These are phyloP conservation scores for Nothobranchius furzeri DNA, from an alignment of 2,113 vertebrate genomes.

Conservation along the genomic window DNA sequence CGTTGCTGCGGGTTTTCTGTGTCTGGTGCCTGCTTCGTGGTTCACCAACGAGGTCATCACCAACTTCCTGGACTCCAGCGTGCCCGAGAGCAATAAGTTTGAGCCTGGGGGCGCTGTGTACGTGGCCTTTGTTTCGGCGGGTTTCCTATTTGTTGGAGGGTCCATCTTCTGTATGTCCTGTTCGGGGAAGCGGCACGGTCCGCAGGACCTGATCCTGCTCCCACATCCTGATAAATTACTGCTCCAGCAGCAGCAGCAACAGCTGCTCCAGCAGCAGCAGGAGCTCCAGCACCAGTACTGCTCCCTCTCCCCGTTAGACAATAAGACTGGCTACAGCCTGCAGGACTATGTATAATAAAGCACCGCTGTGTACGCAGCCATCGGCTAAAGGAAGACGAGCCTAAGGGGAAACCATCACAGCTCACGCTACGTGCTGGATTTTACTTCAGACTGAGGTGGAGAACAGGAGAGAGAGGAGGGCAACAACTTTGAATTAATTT, in stretches of 20 bases:
- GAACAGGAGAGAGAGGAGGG: slow-evolving; percentile 48
- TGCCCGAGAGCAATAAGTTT: slow-evolving; percentile 91
- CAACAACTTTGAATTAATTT: slow-evolving; percentile 55
- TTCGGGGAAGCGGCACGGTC: slow-evolving; percentile 79
- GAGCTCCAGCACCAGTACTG: slow-evolving; percentile 84
- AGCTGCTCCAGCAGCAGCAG: slow-evolving; percentile 75
- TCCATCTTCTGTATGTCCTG: slow-evolving; percentile 90
- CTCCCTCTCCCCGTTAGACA: slow-evolving; percentile 79
- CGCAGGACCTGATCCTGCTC: slow-evolving; percentile 79
- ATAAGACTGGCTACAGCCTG: slow-evolving; percentile 84
- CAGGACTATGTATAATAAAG: slow-evolving; percentile 91
- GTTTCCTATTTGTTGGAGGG: slow-evolving; percentile 87
- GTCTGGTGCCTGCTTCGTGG: slow-evolving; percentile 91
- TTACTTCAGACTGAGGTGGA: slow-evolving; percentile 49
- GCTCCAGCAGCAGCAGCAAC: slow-evolving; percentile 76
- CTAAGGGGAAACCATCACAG: slow-evolving; percentile 45
- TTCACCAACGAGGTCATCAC: slow-evolving; percentile 92
- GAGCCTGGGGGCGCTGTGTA: slow-evolving; percentile 94
- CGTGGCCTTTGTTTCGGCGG: slow-evolving; percentile 88
- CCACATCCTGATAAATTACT: slow-evolving; percentile 79
- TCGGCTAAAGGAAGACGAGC: slow-evolving; percentile 49
- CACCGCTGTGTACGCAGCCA: slow-evolving; percentile 40
- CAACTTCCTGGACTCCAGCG: slow-evolving; percentile 86
- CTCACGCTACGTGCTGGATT: slow-evolving; percentile 47
- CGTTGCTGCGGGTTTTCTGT: slow-evolving; percentile 83